Evolutionary conservation across 1,140 invertebrate species (phyloP).

Genomic region (Drosophila neocordata): DNA sequence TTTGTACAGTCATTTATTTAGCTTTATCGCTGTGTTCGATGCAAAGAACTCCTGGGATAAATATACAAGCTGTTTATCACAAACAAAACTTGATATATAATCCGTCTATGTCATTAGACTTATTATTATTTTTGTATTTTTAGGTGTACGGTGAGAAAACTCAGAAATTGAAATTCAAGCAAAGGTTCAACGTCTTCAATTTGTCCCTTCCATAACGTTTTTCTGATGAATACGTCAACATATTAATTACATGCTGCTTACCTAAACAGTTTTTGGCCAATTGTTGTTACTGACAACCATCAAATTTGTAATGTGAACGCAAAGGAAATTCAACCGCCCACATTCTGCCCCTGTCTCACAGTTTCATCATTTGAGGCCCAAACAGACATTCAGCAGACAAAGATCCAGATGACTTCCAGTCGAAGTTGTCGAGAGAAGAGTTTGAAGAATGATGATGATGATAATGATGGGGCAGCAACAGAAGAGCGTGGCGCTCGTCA

Average conservation of each 20-base stretch:
- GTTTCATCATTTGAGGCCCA: background rate
- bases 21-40: too few relatives aligned
- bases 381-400: conserved; percentile 48
- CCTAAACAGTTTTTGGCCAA: conserved; percentile 44
- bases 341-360: background rate
- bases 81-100: conserved; percentile 65
- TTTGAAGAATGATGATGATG: background rate
- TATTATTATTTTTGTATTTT: conserved; percentile 35
- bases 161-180: conserved; percentile 36
- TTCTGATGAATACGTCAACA: conserved; percentile 34
- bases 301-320: conserved; percentile 56
- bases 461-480: background rate
- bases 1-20: too few relatives aligned
- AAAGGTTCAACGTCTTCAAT: background rate
- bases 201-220: conserved; percentile 10
- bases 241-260: conserved; percentile 70
- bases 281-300: conserved; percentile 44
- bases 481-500: background rate
- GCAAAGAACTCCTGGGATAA: background rate
- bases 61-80: conserved; percentile 43
- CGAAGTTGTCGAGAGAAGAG: too few relatives aligned
- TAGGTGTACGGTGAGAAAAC: conserved; percentile 20
- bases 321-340: conserved; percentile 9
- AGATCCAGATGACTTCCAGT: conserved; percentile 2
- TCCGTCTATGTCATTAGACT: conserved; percentile 56